phyloP scores from a whole-genome alignment of 2,888 invertebrate species.

The Arctia plantaginis region DNA sequence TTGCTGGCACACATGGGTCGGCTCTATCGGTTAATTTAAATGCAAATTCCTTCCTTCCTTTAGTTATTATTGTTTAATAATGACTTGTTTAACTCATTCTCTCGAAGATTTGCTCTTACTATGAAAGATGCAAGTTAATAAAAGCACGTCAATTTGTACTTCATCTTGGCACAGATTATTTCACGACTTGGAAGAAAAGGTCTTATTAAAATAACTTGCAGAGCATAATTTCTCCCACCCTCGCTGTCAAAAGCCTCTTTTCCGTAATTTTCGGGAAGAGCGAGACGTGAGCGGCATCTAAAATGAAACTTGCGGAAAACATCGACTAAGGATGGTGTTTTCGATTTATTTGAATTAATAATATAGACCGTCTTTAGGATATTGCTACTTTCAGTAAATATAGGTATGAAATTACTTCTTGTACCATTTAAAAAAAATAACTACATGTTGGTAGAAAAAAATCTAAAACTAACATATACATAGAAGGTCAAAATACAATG shows the following conservation, averaged over 20 bases:
- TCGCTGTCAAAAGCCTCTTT: neutral
- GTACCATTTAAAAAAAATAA: no score
- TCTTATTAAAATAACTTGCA: neutral
- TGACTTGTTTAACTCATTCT: neutral
- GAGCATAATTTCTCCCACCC: neutral
- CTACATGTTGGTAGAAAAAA: neutral
- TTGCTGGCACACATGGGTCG: no score
- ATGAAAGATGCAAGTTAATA: neutral
- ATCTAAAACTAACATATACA: neutral
- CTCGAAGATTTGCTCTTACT: neutral
- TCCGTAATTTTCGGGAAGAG: neutral
- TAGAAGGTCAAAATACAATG: neutral
- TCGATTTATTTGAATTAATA: neutral
- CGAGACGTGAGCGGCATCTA: conserved; percentile 5
- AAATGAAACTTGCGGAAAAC: neutral
- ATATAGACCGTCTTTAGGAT: neutral
- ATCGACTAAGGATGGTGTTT: neutral
- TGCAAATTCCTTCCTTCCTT: no score
- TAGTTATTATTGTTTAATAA: no score
- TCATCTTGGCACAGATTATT: neutral
- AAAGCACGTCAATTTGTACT: neutral
- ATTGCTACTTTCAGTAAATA: neutral
- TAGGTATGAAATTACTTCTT: neutral
- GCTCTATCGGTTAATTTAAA: no score
- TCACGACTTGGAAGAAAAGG: no score